These are phyloP conservation scores for Argya squamiceps DNA, from an alignment of 2,797 vertebrate genomes.

Conservation along the genomic window DNA sequence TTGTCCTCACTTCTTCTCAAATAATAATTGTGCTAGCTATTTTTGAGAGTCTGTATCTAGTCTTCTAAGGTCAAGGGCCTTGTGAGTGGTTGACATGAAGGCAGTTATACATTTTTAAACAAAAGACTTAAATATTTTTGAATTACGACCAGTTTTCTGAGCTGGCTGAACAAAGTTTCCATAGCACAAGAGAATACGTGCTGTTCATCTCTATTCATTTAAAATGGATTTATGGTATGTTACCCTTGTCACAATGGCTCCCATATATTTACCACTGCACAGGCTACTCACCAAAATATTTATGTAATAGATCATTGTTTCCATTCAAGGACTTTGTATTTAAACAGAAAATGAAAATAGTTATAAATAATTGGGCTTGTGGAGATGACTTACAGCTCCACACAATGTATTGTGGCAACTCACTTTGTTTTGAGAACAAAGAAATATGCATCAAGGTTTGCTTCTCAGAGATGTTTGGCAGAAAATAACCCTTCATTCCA, in stretches of 20 bases:
- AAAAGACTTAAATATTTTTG: neutral
- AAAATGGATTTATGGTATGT: conserved; percentile 42
- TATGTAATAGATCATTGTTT: conserved; percentile 25
- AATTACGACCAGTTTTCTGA: neutral
- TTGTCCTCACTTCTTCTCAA: neutral
- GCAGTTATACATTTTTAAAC: neutral
- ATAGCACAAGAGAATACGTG: neutral
- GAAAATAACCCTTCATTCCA: neutral
- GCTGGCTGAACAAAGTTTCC: neutral
- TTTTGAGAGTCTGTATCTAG: neutral
- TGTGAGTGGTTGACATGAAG: neutral
- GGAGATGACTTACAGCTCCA: conserved; percentile 2
- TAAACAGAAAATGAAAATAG: conserved; percentile 37
- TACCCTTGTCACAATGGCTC: conserved; percentile 29
- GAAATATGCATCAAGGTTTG: conserved; percentile 14
- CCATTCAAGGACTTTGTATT: conserved; percentile 29
- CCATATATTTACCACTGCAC: conserved; percentile 13
- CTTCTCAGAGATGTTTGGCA: conserved; percentile 29
- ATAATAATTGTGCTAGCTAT: neutral
- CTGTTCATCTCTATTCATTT: conserved; percentile 24
- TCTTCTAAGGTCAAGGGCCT: neutral
- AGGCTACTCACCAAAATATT: conserved; percentile 18
- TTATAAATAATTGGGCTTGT: conserved; percentile 32
- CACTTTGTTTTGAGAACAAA: conserved; percentile 12
- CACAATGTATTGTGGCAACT: neutral